Base-by-base conservation (phyloP, 2,888 invertebrate genomes). In the Chironomus riparius region DNA sequence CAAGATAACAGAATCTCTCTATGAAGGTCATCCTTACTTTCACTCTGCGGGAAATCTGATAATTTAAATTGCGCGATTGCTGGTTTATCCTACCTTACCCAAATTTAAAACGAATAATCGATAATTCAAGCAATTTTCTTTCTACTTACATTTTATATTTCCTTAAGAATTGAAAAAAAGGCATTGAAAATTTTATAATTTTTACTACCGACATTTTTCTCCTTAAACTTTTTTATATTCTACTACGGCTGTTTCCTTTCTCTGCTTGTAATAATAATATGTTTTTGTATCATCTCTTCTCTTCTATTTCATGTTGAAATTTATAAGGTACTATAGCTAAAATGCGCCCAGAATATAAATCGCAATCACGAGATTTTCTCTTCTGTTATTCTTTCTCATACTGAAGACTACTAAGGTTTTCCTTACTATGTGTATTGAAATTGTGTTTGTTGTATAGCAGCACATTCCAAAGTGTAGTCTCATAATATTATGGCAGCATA, bases 321-420 rank as follows among this genome's bases (percentile, higher is more conserved):
- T 76, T 76, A 76, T 76, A 76, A 76, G 76, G 76, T 65, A 65
- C 65, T 21, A 65, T 65, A 22, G 65, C 22, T 76, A 18, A 76
- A 76, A 76, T 76, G 76, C 76, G 76, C 50, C 76, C 50, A 76
- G 76, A 76, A 76, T 76, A 76, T 76, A 76, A 76, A 76, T 76
- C 62, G 62, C 68, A 76, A 74, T 68, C 68, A 68, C 24, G 75
- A 65, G 73, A 62, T 65, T 72, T 47, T 65, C 13, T 22, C 18
- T 24, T 56, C 28, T 70, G 47, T 62, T 15, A 38, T 38, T 38
- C 38, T 38, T 38, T 38, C 10, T 38, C 10, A 10, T 38, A 10
- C 38, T 38, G 38, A 38, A 38, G 38, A 38, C 38, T 38, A 38
- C 38, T 10, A 38, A 38, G 10, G 38, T 1, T 10, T 38, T 10